Base-by-base conservation (phyloP, 2,888 invertebrate species). In the Nyleta sp. region DNA sequence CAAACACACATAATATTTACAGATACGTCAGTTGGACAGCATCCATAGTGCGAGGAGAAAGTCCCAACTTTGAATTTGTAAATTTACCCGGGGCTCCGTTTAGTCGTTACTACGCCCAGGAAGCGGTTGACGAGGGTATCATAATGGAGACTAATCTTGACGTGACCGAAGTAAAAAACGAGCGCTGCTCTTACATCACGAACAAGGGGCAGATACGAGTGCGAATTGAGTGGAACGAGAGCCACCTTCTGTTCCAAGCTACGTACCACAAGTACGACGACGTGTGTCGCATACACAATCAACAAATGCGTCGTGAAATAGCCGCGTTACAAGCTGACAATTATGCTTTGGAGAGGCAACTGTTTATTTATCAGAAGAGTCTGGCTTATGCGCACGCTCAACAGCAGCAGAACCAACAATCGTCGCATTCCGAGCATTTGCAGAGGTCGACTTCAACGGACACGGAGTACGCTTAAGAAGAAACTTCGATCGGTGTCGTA, bases 251-350 rank as follows among this genome's bases (percentile, higher is more conserved):
- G 71, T 95, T 95, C 90, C 95, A 95, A 90, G 95, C 96, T 76
- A 95, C 95, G 76, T 96, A 96, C 91, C 95, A 96, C 91, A 95
- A 95, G 87, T 95, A 96, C 89, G 96, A 96, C 89, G 96, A 96
- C 91, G 94, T 96, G 46, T 94, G 94, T 84, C 93, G 96, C 81
- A 78, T 78, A 55, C 77, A 78, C 18, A 78, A 78, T 44, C 95
- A 95, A 87, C 96, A 96, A 89, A 96, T 96, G 96, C 94, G 95
- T 87, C 93, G 95, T 52, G 96, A 96, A 90, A 95, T 96, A 80
- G 92, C 93, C 80, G 95, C 94, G 10, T 92, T 96, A 55, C 96
- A 96, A 89, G 94, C 95, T n/a, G 96, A 96, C 91, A 96, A 96
- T 90, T 95, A 95, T 90, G 95, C 95, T 78, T 92, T 96, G 85